Evolutionary conservation across 1,140 invertebrate genomes (phyloP).

Genomic region (Polyergus mexicanus): DNA sequence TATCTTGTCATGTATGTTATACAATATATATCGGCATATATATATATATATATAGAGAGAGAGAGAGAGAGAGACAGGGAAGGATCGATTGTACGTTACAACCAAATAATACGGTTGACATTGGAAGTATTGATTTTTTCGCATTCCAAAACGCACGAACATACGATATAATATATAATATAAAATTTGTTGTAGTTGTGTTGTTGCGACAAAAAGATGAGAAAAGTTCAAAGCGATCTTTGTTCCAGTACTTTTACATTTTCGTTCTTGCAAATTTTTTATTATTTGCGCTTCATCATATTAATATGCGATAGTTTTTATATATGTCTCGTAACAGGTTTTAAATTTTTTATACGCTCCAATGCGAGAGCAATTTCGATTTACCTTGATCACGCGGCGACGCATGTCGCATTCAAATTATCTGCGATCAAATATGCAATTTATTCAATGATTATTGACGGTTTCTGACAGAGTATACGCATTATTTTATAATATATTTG

Average conservation of each 20-base stretch:
- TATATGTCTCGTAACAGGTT: not conserved
- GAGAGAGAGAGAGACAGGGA: too few species aligned
- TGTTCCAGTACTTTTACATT: not conserved
- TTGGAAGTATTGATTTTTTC: conserved; percentile 20
- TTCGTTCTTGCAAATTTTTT: not conserved
- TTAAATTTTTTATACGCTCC: too few species aligned
- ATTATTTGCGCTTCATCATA: conserved; percentile 15
- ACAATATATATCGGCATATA: not conserved
- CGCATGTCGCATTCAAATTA: conserved; percentile 36
- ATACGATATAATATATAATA: not conserved
- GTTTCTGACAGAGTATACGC: not conserved
- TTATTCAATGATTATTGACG: not conserved
- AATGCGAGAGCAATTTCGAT: not conserved
- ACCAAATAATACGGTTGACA: not conserved
- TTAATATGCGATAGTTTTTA: conserved; percentile 7
- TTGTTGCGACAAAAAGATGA: conserved; percentile 1
- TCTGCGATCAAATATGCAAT: not conserved
- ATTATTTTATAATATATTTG: not conserved
- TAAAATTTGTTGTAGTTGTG: not conserved
- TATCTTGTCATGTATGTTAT: not conserved
- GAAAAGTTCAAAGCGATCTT: not conserved
- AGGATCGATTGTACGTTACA: conserved; percentile 2
- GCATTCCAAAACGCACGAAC: not conserved
- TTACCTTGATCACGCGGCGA: not conserved
- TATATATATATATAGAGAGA: too few species aligned